Conservation (phyloP, 2,888 invertebrate genomes). For the Perizoma affinitatum region DNA sequence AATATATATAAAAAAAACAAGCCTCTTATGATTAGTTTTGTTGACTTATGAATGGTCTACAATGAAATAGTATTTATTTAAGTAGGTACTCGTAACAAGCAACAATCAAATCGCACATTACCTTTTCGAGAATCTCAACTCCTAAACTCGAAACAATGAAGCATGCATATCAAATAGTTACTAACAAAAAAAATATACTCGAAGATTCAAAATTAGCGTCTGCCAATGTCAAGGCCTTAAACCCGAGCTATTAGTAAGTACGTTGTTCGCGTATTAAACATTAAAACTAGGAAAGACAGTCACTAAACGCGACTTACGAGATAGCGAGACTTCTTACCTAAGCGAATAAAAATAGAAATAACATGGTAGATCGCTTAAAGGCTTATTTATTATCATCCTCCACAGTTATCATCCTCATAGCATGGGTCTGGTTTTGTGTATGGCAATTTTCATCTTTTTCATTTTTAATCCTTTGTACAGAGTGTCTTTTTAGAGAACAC, state of each 20-base stretch:
- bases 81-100: slow-evolving; percentile 2
- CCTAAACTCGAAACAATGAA: slow-evolving; percentile 32
- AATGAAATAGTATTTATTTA: background rate
- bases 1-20: background rate
- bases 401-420: no score
- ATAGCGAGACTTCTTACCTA: no score
- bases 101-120: slow-evolving; percentile 9
- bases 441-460: no score
- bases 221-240: slow-evolving; percentile 36
- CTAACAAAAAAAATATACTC: slow-evolving; percentile 26
- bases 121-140: slow-evolving; percentile 23
- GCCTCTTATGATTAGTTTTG: background rate
- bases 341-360: no score
- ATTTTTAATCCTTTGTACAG: no score
- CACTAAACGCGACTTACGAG: slow-evolving; percentile 1
- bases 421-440: no score
- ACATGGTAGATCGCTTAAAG: no score
- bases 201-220: slow-evolving; percentile 37
- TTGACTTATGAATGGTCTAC: no score
- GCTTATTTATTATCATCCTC: no score
- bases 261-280: slow-evolving; percentile 23
- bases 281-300: slow-evolving; percentile 5
- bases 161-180: slow-evolving; percentile 23
- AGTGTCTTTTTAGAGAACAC: no score
- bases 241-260: slow-evolving; percentile 1